These are phyloP conservation scores for Elysia chlorotica DNA, from an alignment of 1,140 invertebrate species.

Conservation along the genomic window DNA sequence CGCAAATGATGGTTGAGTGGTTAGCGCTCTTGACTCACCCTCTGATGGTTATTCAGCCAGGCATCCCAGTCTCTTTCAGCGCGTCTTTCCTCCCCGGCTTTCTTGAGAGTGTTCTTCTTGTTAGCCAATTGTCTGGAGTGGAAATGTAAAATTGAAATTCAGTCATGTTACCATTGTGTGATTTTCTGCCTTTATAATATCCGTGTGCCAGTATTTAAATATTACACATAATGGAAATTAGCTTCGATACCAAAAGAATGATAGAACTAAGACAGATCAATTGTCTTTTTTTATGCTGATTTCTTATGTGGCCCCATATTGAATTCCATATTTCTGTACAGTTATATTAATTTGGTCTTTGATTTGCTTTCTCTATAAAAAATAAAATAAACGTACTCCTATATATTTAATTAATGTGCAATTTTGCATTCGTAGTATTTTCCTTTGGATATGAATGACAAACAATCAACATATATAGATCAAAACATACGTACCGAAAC, in stretches of 20 bases:
- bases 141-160: no score
- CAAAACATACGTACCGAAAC: no score
- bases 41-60: slow-evolving; percentile 33
- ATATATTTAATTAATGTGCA: not conserved
- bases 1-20: not conserved
- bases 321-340: not conserved
- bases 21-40: slow-evolving; percentile 26
- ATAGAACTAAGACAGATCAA: no score
- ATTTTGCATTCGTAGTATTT: not conserved
- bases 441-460: not conserved
- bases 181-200: no score
- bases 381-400: not conserved
- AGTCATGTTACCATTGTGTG: no score
- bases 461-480: no score
- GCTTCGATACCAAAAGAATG: no score
- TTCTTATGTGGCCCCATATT: not conserved
- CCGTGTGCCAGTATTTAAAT: no score
- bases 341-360: not conserved
- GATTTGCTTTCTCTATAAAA: no score
- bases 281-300: no score
- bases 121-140: no score
- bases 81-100: slow-evolving; percentile 33
- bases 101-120: slow-evolving; percentile 30
- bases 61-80: slow-evolving; percentile 36
- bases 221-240: no score